Evolutionary conservation across 2,888 invertebrate species (phyloP), one percentile per base, ranked within the genome.

Genomic region (Macrophya annulata): DNA sequence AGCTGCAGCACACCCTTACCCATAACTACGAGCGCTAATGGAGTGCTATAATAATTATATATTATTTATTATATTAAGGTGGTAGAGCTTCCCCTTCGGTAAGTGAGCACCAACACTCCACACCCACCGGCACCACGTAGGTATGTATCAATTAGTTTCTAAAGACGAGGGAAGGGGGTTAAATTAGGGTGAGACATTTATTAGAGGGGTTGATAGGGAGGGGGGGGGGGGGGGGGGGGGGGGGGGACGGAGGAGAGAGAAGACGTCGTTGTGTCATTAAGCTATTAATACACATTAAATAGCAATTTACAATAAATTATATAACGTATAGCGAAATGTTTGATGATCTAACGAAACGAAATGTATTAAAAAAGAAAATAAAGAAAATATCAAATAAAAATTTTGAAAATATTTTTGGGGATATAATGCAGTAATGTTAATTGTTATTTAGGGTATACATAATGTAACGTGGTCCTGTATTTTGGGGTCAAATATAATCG

Each of bases 21-120:
- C 83, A 25, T n/a, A 65, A 65, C 48, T 45, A 65, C 45, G 31
- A 68, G 71, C 85, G 81, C 86, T 89, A 85, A 87, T 86, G 85
- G 82, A 87, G 87, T 88, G 88, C 86, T 87, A 87, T 84, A 86
- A 89, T 87, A 88, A 88, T 88, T 88, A 85, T 86, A 86, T 85
- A 85, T 88, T 88, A 89, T 86, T 89, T 86, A 87, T 88, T 87
- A 81, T 84, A 85, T 85, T 86, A 85, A 88, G 86, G 85, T 71
- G 86, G 59, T 85, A 86, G 31, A 31, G 85, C 85, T 51, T 25
- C 51, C 45, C 81, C 81, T 84, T 31, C 59, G 59, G 21, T 59
- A 71, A 71, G 83, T 59, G 55, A 84, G 62, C 43, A 37, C 37
- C 81, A 21, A 62, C 81, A 77, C 62, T 81, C 81, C 21, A 1